Evolutionary conservation across 2,113 vertebrate genomes (phyloP).

Genomic region (Dipodomys spectabilis): DNA sequence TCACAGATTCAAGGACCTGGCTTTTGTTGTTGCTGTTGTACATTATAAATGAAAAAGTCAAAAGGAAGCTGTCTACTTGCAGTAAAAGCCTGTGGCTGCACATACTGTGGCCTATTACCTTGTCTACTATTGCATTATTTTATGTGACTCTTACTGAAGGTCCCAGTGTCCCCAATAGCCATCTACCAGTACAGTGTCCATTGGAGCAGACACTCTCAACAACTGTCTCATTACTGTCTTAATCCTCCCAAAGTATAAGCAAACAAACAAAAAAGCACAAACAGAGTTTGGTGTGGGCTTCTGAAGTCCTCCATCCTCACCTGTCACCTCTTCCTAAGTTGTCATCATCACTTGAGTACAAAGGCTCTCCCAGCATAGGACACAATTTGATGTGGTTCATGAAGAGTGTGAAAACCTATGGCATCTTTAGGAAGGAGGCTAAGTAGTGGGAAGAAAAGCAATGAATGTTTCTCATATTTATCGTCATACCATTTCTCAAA

Average conservation of each 20-base stretch:
- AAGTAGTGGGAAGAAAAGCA: not conserved
- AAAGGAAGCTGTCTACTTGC: not conserved
- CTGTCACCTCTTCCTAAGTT: not conserved
- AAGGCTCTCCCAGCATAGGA: constrained; percentile 1
- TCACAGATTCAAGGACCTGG: not conserved
- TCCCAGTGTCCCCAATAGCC: fast-evolving
- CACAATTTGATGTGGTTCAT: constrained; percentile 55
- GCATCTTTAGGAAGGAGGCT: not conserved
- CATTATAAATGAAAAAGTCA: not conserved
- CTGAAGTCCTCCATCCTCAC: not conserved
- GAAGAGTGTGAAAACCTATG: constrained; percentile 7
- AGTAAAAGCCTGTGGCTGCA: not conserved
- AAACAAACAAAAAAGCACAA: not conserved
- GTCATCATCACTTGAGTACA: not conserved
- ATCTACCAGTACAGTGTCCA: not conserved
- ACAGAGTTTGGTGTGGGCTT: not conserved
- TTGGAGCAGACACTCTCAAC: not conserved
- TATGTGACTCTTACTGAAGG: not conserved
- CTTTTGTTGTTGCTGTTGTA: not conserved
- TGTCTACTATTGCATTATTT: not conserved
- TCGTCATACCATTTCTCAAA: not conserved
- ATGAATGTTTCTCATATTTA: not conserved
- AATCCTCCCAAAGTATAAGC: not conserved
- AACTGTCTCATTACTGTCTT: not conserved
- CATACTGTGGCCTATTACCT: fast-evolving